These are phyloP conservation scores for Heteropelma amictum DNA, from an alignment of 2,888 invertebrate species.

Conservation along the genomic window DNA sequence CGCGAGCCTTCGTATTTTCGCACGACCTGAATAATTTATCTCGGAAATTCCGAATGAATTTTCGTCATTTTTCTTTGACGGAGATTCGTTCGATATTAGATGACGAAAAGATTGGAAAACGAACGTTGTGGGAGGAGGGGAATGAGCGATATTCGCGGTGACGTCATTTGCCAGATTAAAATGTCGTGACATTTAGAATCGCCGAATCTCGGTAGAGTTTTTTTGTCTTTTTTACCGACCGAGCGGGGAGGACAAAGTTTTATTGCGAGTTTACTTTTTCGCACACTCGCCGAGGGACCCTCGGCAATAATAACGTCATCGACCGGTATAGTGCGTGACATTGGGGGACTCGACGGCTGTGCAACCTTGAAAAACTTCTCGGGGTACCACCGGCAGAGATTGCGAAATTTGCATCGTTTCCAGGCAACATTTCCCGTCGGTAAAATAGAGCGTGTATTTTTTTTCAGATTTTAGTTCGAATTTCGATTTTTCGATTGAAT, in stretches of 20 bases:
- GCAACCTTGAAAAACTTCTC: slow-evolving; percentile 46
- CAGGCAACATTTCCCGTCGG: too few relatives aligned
- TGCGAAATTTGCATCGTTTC: background rate
- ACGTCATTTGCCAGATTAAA: too few relatives aligned
- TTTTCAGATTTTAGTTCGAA: too few relatives aligned
- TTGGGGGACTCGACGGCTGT: slow-evolving; percentile 18
- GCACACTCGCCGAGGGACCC: background rate
- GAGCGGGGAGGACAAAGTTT: slow-evolving; percentile 19
- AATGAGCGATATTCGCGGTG: too few relatives aligned
- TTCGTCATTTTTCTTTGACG: too few relatives aligned
- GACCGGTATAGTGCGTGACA: slow-evolving; percentile 47
- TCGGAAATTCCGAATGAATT: too few relatives aligned
- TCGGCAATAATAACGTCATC: slow-evolving; percentile 48
- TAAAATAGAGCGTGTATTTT: background rate
- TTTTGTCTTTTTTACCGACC: background rate
- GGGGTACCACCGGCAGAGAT: background rate
- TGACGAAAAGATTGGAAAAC: too few relatives aligned
- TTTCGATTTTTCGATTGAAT: too few relatives aligned
- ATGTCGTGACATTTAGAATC: slow-evolving; percentile 37
- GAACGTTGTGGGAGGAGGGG: too few relatives aligned
- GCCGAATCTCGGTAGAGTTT: background rate
- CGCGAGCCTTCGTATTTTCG: too few relatives aligned
- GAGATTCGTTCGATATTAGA: too few relatives aligned
- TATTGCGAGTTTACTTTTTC: background rate
- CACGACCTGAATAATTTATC: too few relatives aligned